Evolutionary conservation across 1,140 invertebrate genomes (phyloP).

Genomic region (Achatina immaculata): DNA sequence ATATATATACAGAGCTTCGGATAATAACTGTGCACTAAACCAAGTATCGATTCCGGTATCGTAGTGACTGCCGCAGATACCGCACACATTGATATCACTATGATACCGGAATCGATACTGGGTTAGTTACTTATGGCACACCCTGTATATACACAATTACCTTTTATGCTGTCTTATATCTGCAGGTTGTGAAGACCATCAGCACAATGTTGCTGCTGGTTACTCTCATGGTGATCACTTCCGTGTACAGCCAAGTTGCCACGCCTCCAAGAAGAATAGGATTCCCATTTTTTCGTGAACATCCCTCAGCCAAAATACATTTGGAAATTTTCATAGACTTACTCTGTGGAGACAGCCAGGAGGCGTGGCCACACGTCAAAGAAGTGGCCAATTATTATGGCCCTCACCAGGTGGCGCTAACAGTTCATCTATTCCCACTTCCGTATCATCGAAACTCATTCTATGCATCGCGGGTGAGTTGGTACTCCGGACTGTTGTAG

Average conservation of each 20-base stretch:
- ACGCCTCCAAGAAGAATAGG: conserved; percentile 46
- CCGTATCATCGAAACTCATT: conserved; percentile 57
- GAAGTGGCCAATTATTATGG: conserved; percentile 52
- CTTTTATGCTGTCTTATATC: too few species aligned
- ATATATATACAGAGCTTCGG: too few species aligned
- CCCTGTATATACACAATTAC: too few species aligned
- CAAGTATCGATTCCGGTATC: too few species aligned
- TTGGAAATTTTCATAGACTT: conserved; percentile 53
- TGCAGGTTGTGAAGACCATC: too few species aligned
- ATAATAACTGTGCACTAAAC: too few species aligned
- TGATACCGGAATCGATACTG: too few species aligned
- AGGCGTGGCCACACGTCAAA: conserved; percentile 43
- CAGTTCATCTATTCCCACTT: conserved; percentile 52
- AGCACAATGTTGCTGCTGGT: not conserved
- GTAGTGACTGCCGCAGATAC: too few species aligned
- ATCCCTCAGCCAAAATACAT: conserved; percentile 42
- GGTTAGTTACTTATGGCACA: too few species aligned
- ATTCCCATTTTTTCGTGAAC: conserved; percentile 43
- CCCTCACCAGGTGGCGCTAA: conserved; percentile 37
- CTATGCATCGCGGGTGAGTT: conserved; percentile 48
- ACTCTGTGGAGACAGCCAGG: conserved; percentile 52
- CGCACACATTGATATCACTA: too few species aligned
- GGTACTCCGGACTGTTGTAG: too few species aligned
- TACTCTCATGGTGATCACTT: not conserved
- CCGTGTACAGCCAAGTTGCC: conserved; percentile 37